Evolutionary conservation across 2,113 vertebrate species (phyloP), one percentile per base, ranked within the genome.

Genomic region (Proteles cristata): DNA sequence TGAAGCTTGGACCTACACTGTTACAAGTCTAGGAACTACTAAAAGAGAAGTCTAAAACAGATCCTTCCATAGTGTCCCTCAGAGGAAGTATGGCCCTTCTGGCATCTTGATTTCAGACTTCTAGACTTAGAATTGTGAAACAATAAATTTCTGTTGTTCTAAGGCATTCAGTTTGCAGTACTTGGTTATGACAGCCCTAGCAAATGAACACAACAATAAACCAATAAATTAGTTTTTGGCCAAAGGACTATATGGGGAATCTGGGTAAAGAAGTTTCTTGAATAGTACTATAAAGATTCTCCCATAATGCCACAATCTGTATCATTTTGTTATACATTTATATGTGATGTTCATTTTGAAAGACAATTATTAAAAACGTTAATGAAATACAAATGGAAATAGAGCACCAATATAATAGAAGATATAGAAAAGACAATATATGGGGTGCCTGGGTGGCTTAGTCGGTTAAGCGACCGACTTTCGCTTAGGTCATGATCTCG

Each of bases 201-300:
- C 31, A 88, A 95, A 73, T 28, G 23, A 81, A 65, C 23, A 91
- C 11, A 77, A 25, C 48, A 69, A 55, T 31, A 61, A 58, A 55
- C 21, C 50, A 93, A 66, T 66, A 81, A 74, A 88, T 3, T 69
- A 66, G 74, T 66, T 90, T 96, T 63, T 45, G 76, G 26, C 69
- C 50, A 82, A 66, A 35, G 7, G 74, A 61, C 68, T 87, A 80
- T 55, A 80, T 69, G 14, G 8, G 25, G 11, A 16, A 66, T 43
- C 83, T 96, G 50, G 48, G 55, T 73, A 92, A 88, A 94, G 23
- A 10, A 89, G 61, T 96, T 63, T 68, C 7, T 68, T 96, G 48
- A 88, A 11, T 74, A 61, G 53, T 33, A 16, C 39, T 48, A 11
- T 31, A 88, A 95, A 92, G 31, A 23, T 43, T 88, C 17, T 92